phyloP scores from a whole-genome alignment of 2,113 vertebrate genomes.

The Charadrius vociferus region DNA sequence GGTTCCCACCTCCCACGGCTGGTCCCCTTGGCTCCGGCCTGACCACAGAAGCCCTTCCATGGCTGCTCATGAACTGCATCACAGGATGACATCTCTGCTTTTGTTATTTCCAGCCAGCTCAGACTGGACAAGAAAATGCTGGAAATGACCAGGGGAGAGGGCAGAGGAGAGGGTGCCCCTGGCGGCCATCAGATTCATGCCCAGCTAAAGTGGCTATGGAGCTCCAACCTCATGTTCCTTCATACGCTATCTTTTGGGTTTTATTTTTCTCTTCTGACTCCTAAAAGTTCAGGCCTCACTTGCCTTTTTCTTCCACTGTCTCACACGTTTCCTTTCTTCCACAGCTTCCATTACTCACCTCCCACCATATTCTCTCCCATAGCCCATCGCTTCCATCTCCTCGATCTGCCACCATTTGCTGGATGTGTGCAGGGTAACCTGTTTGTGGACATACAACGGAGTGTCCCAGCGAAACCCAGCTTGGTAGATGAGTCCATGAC shows the following conservation, averaged over 20 bases:
- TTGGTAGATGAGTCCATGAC: fast-evolving
- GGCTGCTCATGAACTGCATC: neutral
- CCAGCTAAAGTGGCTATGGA: neutral
- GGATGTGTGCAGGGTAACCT: fast-evolving
- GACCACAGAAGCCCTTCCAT: neutral
- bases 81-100: neutral
- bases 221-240: neutral
- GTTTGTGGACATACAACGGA: neutral
- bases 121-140: neutral
- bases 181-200: neutral
- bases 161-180: neutral
- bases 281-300: neutral
- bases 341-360: neutral
- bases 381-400: neutral
- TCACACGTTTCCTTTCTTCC: neutral
- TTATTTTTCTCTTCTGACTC: neutral
- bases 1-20: fast-evolving
- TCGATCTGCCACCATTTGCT: fast-evolving
- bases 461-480: fast-evolving
- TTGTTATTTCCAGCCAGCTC: neutral
- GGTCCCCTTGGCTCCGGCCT: neutral
- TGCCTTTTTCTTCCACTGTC: neutral
- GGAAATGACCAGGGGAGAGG: fast-evolving
- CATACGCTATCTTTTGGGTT: neutral
- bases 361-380: fast-evolving